phyloP scores from a whole-genome alignment of 2,888 invertebrate species.

The Anoplius nigerrimus region DNA sequence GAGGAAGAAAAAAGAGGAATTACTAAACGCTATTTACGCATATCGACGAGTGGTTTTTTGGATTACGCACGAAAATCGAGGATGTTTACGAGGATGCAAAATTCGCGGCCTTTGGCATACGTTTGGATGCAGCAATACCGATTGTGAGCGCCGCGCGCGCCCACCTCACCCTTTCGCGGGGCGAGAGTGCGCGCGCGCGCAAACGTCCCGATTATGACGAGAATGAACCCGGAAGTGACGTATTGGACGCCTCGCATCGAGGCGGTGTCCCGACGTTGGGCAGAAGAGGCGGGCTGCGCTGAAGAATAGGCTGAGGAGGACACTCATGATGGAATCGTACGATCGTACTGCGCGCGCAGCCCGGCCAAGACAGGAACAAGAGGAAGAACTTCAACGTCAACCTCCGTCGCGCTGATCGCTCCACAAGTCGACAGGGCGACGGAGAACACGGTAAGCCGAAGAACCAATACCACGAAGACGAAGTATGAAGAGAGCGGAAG shows the following conservation, averaged over 20 bases:
- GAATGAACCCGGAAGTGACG: constrained; percentile 47
- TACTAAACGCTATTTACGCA: too few species aligned
- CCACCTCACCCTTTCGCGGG: background rate
- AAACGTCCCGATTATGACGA: constrained; percentile 57
- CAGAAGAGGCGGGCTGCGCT: constrained; percentile 35
- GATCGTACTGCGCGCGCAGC: constrained; percentile 11
- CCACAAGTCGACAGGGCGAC: constrained; percentile 25
- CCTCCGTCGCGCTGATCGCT: too few species aligned
- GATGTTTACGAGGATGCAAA: constrained; percentile 33
- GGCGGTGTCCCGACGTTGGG: constrained; percentile 27
- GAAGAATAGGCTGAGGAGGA: constrained; percentile 23
- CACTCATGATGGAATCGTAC: background rate
- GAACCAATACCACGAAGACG: constrained; percentile 38
- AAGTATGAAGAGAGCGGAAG: constrained; percentile 21
- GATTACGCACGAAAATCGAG: constrained; percentile 18
- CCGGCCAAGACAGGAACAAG: background rate
- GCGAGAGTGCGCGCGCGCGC: constrained; percentile 26
- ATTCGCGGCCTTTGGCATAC: constrained; percentile 71
- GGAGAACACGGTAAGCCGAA: constrained; percentile 31
- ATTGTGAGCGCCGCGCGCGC: constrained; percentile 44
- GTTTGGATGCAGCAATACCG: constrained; percentile 65
- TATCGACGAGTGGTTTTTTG: too few species aligned
- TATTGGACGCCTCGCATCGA: constrained; percentile 47
- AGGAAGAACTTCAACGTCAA: too few species aligned
- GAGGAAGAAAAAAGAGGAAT: constrained; percentile 17